Evolutionary conservation across 2,797 vertebrate genomes (phyloP), one percentile per base, ranked within the genome.

Genomic region (Ctenochaetus hawaiiensis): DNA sequence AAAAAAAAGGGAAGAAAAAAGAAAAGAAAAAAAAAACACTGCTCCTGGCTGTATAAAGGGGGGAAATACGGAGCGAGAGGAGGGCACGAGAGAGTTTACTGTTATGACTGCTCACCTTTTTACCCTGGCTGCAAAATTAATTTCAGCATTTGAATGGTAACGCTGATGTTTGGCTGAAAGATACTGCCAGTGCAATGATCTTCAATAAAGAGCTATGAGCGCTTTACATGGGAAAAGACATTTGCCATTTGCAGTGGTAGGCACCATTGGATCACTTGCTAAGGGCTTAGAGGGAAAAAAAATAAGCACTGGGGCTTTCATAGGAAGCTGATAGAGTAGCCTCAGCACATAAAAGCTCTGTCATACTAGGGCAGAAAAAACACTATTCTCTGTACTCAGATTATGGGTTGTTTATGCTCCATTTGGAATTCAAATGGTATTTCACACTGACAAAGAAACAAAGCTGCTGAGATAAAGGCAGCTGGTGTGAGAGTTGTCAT

Each of bases 71-170:
- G 23, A 66, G 44, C 6, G 18, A 47, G 58, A 74, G 75, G 59
- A 18, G 26, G 54, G 34, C 48, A 56, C 1, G 22, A 45, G 77
- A 76, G 72, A 82, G 74, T 89, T 86, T 78, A 89, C 80, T 84
- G 77, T 87, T 90, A 88, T 90, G 80, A 84, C 73, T 87, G 75
- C 88, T 93, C 90, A 93, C 89, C 89, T 93, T 90, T 92, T 91
- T 81, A 91, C 85, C 88, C 88, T 73, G 73, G 77, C 83, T 80
- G 72, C 72, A 86, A 90, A 92, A 91, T 93, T 93, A 84, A 90
- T 91, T 91, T 87, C 68, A 82, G 78, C 82, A 83, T 90, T 91
- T 91, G 86, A 90, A 91, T 90, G 79, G 84, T 89, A 89, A 90
- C 43, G 37, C 80, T 89, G 87, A 90, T 92, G 88, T 91, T 91